A percentile compares a stretch with the other conserved stretches of the same genome.
phyloP scores from a whole-genome alignment of 2,888 invertebrate genomes.

The Nemotelus nigrinus region DNA sequence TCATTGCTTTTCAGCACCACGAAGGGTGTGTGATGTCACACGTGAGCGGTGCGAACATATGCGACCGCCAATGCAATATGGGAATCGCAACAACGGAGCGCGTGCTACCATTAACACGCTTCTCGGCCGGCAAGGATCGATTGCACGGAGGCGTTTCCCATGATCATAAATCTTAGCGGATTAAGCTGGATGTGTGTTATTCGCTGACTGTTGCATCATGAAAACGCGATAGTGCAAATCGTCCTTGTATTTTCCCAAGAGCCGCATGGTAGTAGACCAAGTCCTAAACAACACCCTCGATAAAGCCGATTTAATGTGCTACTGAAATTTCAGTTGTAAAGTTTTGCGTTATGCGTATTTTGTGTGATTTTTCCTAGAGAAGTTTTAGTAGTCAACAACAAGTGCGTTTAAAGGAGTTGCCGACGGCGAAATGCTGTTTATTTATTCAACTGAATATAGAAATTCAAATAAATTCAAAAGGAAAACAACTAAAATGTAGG shows the following conservation, averaged over 20 bases:
- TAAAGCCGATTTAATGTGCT: no score
- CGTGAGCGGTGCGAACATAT: slow-evolving; percentile 14
- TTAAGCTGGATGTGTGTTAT: slow-evolving; percentile 42
- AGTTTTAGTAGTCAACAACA: neutral
- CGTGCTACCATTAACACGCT: slow-evolving; percentile 22
- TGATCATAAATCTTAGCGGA: slow-evolving; percentile 50
- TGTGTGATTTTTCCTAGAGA: neutral
- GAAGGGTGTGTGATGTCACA: slow-evolving; percentile 31
- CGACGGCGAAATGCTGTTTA: neutral
- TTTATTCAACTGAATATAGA: no score
- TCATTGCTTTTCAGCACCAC: slow-evolving; percentile 4
- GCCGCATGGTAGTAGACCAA: no score
- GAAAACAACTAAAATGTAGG: no score
- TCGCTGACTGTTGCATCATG: slow-evolving; percentile 38
- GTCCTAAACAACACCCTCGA: no score
- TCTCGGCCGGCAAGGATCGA: slow-evolving; percentile 2
- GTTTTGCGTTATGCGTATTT: neutral
- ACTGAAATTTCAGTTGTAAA: no score
- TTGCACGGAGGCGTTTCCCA: slow-evolving; percentile 48
- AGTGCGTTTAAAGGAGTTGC: neutral
- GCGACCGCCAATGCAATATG: slow-evolving; percentile 14
- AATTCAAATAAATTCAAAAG: no score
- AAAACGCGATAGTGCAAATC: slow-evolving; percentile 5
- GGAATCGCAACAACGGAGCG: slow-evolving; percentile 20
- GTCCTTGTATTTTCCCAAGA: neutral